These are phyloP conservation scores for Colinus virginianus DNA, from an alignment of 2,113 vertebrate species.

Conservation along the genomic window DNA sequence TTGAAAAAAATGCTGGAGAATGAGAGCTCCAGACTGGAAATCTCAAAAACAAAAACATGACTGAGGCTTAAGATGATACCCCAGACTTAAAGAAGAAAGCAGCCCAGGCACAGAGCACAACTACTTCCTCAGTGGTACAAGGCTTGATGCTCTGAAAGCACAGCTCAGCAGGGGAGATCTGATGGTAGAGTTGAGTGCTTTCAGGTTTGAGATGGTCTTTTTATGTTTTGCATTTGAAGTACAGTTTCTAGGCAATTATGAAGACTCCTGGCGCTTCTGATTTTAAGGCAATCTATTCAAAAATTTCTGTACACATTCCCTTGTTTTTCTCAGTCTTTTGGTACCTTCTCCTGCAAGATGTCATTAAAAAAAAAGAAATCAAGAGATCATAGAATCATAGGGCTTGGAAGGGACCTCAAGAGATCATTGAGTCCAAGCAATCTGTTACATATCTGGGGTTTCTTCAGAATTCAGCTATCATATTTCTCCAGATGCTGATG, in stretches of 20 bases:
- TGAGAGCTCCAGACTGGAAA: neutral
- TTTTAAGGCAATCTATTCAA: neutral
- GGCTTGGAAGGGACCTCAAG: no score
- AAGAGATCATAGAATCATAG: neutral
- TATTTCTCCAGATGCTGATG: neutral
- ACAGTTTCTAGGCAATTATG: neutral
- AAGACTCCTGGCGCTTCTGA: neutral
- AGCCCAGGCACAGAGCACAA: neutral
- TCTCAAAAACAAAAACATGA: neutral
- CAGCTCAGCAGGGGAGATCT: neutral
- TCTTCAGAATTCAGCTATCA: neutral
- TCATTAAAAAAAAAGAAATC: neutral
- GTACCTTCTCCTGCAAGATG: neutral
- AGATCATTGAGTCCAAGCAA: no score
- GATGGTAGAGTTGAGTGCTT: neutral
- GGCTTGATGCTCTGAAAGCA: neutral
- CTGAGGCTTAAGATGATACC: accelerated
- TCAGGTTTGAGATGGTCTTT: neutral
- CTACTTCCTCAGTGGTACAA: neutral
- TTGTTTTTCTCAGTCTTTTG: neutral
- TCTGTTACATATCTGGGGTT: neutral
- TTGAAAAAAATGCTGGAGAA: neutral
- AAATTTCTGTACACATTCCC: neutral
- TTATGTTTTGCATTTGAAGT: neutral
- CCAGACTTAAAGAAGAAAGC: neutral